Evolutionary conservation across 2,888 invertebrate genomes (phyloP).

Genomic region (Spialia ferax): DNA sequence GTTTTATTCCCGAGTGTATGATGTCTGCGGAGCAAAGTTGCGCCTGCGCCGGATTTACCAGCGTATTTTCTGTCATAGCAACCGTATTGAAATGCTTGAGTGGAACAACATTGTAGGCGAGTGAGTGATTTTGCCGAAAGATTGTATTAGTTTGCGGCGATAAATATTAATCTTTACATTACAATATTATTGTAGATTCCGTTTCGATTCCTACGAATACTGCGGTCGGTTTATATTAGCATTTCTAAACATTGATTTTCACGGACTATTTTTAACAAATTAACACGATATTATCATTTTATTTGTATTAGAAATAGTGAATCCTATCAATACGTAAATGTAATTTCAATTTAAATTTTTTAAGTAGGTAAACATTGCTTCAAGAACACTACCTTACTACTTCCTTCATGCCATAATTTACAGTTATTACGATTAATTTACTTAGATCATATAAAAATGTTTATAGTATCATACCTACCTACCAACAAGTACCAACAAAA

Average conservation of each 20-base stretch:
- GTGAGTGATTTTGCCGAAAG: constrained; percentile 31
- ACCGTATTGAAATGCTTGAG: constrained; percentile 44
- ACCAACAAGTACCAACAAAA: too few relatives aligned
- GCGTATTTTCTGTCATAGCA: constrained; percentile 57
- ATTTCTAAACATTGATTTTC: constrained; percentile 8
- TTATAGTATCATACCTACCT: too few relatives aligned
- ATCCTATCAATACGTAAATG: neutral
- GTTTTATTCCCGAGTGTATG: constrained; percentile 53
- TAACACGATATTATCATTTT: neutral
- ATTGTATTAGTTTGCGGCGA: neutral
- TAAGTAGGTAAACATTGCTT: too few relatives aligned
- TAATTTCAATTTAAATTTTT: too few relatives aligned
- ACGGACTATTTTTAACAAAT: neutral
- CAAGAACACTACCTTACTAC: too few relatives aligned
- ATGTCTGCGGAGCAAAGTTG: constrained; percentile 37
- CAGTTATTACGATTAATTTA: too few relatives aligned
- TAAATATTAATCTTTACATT: constrained; percentile 16
- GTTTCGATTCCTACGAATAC: neutral
- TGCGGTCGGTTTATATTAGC: neutral
- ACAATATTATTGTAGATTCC: constrained; percentile 6
- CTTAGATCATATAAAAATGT: too few relatives aligned
- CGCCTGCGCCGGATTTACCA: constrained; percentile 46
- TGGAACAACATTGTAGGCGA: constrained; percentile 2
- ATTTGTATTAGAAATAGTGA: neutral
- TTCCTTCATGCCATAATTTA: too few relatives aligned